phyloP scores from a whole-genome alignment of 2,888 invertebrate species.

The Seladonia tumulorum region DNA sequence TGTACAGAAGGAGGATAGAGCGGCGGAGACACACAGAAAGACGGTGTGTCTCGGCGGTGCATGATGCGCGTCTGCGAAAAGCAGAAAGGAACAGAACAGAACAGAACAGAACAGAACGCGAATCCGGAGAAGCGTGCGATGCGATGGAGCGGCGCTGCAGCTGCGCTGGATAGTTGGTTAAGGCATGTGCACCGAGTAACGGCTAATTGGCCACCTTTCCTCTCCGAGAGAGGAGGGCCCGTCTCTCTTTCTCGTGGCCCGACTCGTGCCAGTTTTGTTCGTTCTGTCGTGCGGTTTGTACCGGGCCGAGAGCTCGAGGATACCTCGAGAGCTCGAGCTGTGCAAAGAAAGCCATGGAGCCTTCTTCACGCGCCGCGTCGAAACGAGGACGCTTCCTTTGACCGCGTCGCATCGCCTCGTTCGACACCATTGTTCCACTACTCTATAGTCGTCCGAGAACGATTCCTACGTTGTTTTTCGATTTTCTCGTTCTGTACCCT shows the following conservation, averaged over 20 bases:
- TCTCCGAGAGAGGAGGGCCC: constrained; percentile 72
- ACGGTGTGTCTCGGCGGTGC: constrained; percentile 7
- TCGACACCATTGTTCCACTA: background rate
- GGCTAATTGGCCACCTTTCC: constrained; percentile 83
- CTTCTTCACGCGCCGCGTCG: constrained; percentile 24
- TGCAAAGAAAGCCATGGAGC: constrained; percentile 48
- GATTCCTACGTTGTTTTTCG: background rate
- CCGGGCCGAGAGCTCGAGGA: constrained; percentile 30
- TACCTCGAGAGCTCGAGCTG: background rate
- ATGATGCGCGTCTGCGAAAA: constrained; percentile 43
- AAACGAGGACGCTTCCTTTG: constrained; percentile 47
- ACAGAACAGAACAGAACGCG: constrained; percentile 42
- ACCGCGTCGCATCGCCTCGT: background rate
- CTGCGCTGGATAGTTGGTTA: constrained; percentile 69
- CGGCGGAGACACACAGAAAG: too few relatives aligned
- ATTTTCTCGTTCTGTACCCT: background rate
- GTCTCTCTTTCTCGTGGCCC: constrained; percentile 64
- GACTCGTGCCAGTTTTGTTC: constrained; percentile 73
- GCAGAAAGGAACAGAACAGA: background rate
- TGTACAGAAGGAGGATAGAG: too few relatives aligned
- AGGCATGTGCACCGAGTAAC: constrained; percentile 79
- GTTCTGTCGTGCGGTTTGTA: constrained; percentile 68
- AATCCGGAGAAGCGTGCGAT: constrained; percentile 53
- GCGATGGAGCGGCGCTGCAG: constrained; percentile 61
- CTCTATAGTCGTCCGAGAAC: too few relatives aligned